phyloP scores from a whole-genome alignment of 2,888 invertebrate species.

The Nudaria mundana region DNA sequence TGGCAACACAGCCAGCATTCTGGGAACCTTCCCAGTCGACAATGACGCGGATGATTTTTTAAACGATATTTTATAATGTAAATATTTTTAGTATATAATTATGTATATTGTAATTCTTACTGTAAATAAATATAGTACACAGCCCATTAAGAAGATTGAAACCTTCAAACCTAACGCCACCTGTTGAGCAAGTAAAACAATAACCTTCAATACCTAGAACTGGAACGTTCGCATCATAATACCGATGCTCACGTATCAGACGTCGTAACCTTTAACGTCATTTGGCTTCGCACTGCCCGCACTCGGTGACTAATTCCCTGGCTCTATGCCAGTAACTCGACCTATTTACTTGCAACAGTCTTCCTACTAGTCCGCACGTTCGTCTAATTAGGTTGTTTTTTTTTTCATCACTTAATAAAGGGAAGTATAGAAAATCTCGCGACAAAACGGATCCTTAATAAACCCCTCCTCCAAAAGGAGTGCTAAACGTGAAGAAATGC shows the following conservation, averaged over 20 bases:
- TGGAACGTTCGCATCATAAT: conserved; percentile 18
- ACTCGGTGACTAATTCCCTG: conserved; percentile 66
- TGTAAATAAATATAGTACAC: neutral
- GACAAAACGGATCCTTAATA: too few relatives aligned
- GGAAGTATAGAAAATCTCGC: too few relatives aligned
- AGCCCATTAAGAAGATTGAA: neutral
- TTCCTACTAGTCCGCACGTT: conserved; percentile 60
- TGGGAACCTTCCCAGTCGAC: too few relatives aligned
- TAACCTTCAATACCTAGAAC: conserved; percentile 12
- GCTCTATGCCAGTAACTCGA: conserved; percentile 67
- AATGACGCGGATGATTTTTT: too few relatives aligned
- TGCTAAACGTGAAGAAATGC: too few relatives aligned
- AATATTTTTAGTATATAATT: too few relatives aligned
- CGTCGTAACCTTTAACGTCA: conserved; percentile 71
- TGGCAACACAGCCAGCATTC: too few relatives aligned
- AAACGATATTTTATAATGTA: too few relatives aligned
- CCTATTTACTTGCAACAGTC: conserved; percentile 67
- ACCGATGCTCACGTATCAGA: conserved; percentile 38
- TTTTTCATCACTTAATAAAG: conserved; percentile 50
- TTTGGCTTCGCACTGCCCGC: conserved; percentile 55
- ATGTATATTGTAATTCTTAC: neutral
- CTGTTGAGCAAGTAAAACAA: conserved; percentile 4
- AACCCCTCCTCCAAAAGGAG: too few relatives aligned
- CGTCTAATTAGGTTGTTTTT: conserved; percentile 59
- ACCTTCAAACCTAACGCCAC: neutral